These are phyloP conservation scores for Ceratoteleas bidentatus DNA, from an alignment of 1,140 invertebrate species.

Conservation along the genomic window DNA sequence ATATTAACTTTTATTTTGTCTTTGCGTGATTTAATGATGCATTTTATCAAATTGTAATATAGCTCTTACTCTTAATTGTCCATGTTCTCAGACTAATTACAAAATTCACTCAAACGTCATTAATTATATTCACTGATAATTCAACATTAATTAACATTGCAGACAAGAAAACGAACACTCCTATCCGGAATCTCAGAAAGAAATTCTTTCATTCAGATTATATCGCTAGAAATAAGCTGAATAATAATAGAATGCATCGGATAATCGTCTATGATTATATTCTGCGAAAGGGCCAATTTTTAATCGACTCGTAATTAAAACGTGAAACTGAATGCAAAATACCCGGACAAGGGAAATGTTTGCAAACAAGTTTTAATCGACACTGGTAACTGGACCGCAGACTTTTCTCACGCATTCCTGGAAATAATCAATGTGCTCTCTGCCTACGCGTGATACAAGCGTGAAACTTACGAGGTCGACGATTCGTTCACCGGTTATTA, in stretches of 20 bases:
- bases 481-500: constrained; percentile 73
- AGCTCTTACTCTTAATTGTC: constrained; percentile 18
- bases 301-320: too few species aligned
- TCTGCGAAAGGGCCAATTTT: too few species aligned
- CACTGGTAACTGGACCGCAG: constrained; percentile 8
- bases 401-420: constrained; percentile 66
- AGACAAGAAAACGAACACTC: background rate
- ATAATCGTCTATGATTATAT: too few species aligned
- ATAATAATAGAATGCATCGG: too few species aligned
- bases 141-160: constrained; percentile 27
- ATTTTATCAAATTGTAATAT: constrained; percentile 32
- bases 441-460: constrained; percentile 64
- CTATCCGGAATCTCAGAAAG: background rate
- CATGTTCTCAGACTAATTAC: constrained; percentile 17
- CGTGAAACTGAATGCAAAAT: background rate
- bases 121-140: constrained; percentile 5
- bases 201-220: too few species aligned
- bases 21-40: constrained; percentile 20
- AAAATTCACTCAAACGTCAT: constrained; percentile 15
- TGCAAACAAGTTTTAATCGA: background rate
- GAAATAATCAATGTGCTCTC: constrained; percentile 65
- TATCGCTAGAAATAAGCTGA: too few species aligned
- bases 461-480: constrained; percentile 69
- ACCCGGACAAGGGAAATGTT: background rate
- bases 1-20: constrained; percentile 47